These are phyloP conservation scores for Plusia festucae DNA, from an alignment of 2,888 invertebrate genomes.

Conservation along the genomic window DNA sequence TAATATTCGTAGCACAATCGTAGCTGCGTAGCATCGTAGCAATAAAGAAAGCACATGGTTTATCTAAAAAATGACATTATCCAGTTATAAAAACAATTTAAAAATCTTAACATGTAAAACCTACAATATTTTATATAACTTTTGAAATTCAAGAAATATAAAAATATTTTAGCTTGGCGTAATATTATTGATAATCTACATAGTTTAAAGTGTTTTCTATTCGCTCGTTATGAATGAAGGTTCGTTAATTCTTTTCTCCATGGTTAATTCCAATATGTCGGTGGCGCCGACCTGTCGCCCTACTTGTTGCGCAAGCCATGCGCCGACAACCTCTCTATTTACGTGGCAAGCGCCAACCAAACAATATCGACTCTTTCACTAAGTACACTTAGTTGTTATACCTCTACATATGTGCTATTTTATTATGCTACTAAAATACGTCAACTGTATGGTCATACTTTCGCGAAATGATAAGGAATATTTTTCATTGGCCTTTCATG, in stretches of 20 bases:
- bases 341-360: slow-evolving; percentile 70
- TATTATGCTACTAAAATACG: slow-evolving; percentile 5
- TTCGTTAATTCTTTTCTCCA: slow-evolving; percentile 19
- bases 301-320: slow-evolving; percentile 80
- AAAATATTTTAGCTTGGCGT: neutral
- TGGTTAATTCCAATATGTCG: slow-evolving; percentile 51
- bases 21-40: slow-evolving; percentile 51
- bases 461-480: too few species aligned
- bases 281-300: slow-evolving; percentile 77
- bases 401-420: slow-evolving; percentile 28
- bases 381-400: slow-evolving; percentile 61
- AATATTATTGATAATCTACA: neutral
- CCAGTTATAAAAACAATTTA: too few species aligned
- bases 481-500: neutral
- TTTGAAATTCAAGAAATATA: neutral
- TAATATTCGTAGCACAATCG: slow-evolving; percentile 38
- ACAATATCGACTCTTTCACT: slow-evolving; percentile 72
- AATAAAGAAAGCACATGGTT: neutral
- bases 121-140: too few species aligned
- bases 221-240: slow-evolving; percentile 34
- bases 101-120: too few species aligned
- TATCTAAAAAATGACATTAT: too few species aligned
- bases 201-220: slow-evolving; percentile 17
- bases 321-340: slow-evolving; percentile 70
- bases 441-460: neutral